Base-by-base conservation (phyloP, 2,797 vertebrate genomes). In the Zenarchopterus dispar region DNA sequence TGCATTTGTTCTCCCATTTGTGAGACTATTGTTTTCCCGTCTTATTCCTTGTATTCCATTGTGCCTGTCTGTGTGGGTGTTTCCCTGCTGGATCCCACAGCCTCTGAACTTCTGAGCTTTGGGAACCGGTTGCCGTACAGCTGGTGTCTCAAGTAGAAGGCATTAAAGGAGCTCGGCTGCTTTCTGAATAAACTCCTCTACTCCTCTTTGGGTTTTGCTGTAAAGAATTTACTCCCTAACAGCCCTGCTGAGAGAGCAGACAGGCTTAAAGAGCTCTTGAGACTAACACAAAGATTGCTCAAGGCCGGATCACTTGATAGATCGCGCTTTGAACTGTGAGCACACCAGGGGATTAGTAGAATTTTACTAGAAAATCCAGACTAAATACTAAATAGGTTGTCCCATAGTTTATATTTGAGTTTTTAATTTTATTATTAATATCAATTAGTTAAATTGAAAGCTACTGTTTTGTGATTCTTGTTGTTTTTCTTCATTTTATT, bases 81-180 rank as follows among this genome's bases (percentile, higher is more conserved):
- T 61, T 73, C 59, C 66, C 76, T 23, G 75, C 70, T 70, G 77
- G 74, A 89, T 89, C 82, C 84, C 86, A 88, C 85, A 71, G 67
- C 60, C 49, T 81, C 75, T 72, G 22, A 69, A 58, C 65, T 41
- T 0, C 54, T 28, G 28, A 28, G 28, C 28, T 62, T 42, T 58
- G 64, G 59, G 13, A 64, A 62, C 63, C 75, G 72, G 70, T 69
- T 82, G 56, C 9, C 13, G 59, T 71, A 45, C 66, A 76, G 77
- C 85, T 85, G 85, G 84, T 89, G 84, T 85, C 67, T 81, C 46
- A 79, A 79, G 56, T 65, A 73, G 70, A 77, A 82, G 70, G 63
- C 64, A 53, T 77, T 65, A 85, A 82, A 81, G 70, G 70, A 78
- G 59, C 39, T 18, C 43, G 49, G 63, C 57, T 18, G 16, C 62